Evolutionary conservation across 2,113 vertebrate genomes (phyloP).

Genomic region (Dendropsophus ebraccatus): DNA sequence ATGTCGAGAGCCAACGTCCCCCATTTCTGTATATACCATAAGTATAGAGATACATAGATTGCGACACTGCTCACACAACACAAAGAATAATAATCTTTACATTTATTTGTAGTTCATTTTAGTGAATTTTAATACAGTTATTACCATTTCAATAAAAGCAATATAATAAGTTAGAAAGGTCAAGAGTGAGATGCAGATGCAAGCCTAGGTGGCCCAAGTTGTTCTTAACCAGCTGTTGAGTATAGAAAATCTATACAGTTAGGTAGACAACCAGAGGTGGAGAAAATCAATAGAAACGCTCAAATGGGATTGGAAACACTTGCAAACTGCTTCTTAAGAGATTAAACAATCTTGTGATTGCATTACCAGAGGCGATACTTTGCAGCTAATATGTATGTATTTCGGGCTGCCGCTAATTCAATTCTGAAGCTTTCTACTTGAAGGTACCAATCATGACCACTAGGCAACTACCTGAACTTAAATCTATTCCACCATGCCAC

Average conservation of each 20-base stretch:
- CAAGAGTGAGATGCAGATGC: not conserved
- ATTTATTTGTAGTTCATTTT: too few species aligned
- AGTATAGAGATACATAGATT: too few species aligned
- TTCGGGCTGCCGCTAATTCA: not conserved
- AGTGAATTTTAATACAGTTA: not conserved
- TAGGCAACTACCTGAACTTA: conserved; percentile 34
- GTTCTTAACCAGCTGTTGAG: not conserved
- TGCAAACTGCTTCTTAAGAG: conserved; percentile 30
- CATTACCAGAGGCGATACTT: conserved; percentile 13
- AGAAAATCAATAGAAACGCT: conserved; percentile 21
- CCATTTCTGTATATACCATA: too few species aligned
- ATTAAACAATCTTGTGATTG: conserved; percentile 32
- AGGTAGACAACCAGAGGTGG: not conserved
- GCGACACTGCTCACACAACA: too few species aligned
- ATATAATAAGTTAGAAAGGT: not conserved
- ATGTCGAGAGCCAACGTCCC: too few species aligned
- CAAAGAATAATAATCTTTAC: too few species aligned
- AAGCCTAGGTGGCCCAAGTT: not conserved
- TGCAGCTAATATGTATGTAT: not conserved
- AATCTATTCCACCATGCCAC: too few species aligned
- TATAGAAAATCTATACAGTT: not conserved
- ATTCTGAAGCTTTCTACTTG: not conserved
- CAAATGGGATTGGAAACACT: conserved; percentile 2
- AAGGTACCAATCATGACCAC: conserved; percentile 4
- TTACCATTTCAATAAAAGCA: not conserved